phyloP scores from a whole-genome alignment of 2,888 invertebrate genomes.

The Chloroclysta siterata region DNA sequence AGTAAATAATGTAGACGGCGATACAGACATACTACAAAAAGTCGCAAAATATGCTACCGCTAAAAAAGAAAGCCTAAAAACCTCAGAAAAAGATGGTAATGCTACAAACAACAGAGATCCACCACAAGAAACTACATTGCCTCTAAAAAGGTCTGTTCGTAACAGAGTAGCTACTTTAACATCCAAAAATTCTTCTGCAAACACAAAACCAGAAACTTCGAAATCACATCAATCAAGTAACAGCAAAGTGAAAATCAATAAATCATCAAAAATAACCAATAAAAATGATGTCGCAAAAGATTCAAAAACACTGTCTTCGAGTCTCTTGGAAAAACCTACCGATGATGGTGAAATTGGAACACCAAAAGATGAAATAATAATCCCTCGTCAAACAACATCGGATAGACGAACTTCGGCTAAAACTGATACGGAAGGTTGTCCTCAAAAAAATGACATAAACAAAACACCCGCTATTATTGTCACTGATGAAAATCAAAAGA shows the following conservation, averaged over 20 bases:
- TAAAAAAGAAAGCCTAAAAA: slow-evolving; percentile 21
- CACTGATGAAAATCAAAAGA: slow-evolving; percentile 51
- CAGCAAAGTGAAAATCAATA: slow-evolving; percentile 9
- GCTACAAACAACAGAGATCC: neutral
- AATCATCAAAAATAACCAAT: slow-evolving; percentile 3
- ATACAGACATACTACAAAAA: slow-evolving; percentile 24
- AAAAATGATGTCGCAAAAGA: neutral
- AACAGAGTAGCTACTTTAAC: slow-evolving; percentile 19
- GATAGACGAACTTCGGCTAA: slow-evolving; percentile 22
- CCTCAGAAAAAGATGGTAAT: neutral
- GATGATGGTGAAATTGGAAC: slow-evolving; percentile 10
- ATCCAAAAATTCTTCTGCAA: slow-evolving; percentile 22
- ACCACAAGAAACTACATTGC: slow-evolving; percentile 1
- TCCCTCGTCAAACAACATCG: slow-evolving; percentile 36
- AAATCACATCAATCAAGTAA: slow-evolving; percentile 26
- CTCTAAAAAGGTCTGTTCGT: slow-evolving; percentile 8
- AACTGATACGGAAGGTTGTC: slow-evolving; percentile 1
- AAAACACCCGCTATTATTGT: slow-evolving; percentile 57
- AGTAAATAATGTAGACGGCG: slow-evolving; percentile 7
- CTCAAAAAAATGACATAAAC: slow-evolving; percentile 26
- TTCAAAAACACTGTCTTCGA: slow-evolving; percentile 23
- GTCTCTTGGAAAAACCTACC: slow-evolving; percentile 16
- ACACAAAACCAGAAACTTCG: slow-evolving; percentile 19
- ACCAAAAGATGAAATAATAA: slow-evolving; percentile 16
- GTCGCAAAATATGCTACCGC: slow-evolving; percentile 16